These are phyloP conservation scores for Cercopithecus mona DNA, from an alignment of 2,113 vertebrate genomes.

Conservation along the genomic window DNA sequence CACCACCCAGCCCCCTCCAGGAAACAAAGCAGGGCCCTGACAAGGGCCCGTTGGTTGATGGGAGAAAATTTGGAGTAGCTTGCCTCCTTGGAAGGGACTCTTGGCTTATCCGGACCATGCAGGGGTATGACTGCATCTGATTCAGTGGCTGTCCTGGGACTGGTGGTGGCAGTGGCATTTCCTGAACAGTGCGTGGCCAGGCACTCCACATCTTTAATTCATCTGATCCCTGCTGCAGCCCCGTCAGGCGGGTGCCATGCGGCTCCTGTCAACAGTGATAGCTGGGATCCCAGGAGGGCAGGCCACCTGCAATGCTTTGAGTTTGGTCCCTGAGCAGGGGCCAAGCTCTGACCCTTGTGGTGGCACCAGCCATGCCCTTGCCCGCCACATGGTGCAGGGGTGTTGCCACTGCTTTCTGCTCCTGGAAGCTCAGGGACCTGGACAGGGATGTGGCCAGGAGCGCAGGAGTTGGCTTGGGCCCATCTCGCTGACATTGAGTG, in stretches of 20 bases:
- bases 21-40: too few relatives aligned
- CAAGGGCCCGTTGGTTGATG: background rate
- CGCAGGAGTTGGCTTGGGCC: background rate
- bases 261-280: background rate
- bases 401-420: background rate
- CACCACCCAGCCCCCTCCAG: background rate
- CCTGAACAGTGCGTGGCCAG: background rate
- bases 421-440: background rate
- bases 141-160: background rate
- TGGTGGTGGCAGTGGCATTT: background rate
- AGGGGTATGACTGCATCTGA: background rate
- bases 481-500: fast-evolving
- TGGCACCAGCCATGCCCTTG: fast-evolving
- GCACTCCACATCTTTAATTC: too few relatives aligned
- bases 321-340: background rate
- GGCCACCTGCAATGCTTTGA: background rate
- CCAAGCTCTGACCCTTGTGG: background rate
- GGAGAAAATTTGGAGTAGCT: background rate
- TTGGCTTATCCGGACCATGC: too few relatives aligned
- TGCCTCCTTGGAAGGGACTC: background rate
- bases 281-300: background rate
- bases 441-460: background rate
- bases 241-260: fast-evolving
- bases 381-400: background rate
- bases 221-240: background rate